A percentile compares a stretch with the other conserved stretches of the same genome.
Evolutionary conservation across 2,113 vertebrate species (phyloP).

Genomic region (Oncorhynchus mykiss): DNA sequence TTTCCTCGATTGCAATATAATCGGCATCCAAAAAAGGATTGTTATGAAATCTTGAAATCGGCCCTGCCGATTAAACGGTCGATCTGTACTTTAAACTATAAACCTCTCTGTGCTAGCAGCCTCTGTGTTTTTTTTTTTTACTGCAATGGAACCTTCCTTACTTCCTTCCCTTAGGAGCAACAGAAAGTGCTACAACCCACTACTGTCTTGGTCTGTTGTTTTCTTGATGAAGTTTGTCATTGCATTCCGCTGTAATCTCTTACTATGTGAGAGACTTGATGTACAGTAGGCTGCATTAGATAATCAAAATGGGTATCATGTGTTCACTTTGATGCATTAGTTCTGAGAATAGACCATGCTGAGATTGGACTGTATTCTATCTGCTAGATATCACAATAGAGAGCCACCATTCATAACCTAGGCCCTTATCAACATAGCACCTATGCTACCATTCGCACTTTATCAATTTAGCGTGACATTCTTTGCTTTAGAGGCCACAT

Average conservation of each 20-base stretch:
- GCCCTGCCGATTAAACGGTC: too few relatives aligned
- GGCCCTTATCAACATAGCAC: neutral
- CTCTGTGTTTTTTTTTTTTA: neutral
- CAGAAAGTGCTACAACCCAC: neutral
- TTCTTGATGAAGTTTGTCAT: neutral
- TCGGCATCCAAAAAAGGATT: too few relatives aligned
- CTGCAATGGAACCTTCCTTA: neutral
- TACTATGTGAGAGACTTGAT: neutral
- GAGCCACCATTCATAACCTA: neutral
- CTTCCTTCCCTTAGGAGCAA: neutral
- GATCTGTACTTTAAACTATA: too few relatives aligned
- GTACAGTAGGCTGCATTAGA: neutral
- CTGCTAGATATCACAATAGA: neutral
- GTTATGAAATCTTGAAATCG: too few relatives aligned
- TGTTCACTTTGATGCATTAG: neutral
- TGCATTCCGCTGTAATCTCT: neutral
- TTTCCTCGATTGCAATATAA: too few relatives aligned
- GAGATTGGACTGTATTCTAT: neutral
- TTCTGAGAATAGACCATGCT: neutral
- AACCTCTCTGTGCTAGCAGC: neutral
- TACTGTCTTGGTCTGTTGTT: neutral
- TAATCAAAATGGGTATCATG: neutral
- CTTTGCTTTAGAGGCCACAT: neutral
- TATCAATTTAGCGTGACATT: neutral
- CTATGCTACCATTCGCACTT: neutral